phyloP scores from a whole-genome alignment of 2,113 vertebrate species.

The Myanophis thanlyinensis region DNA sequence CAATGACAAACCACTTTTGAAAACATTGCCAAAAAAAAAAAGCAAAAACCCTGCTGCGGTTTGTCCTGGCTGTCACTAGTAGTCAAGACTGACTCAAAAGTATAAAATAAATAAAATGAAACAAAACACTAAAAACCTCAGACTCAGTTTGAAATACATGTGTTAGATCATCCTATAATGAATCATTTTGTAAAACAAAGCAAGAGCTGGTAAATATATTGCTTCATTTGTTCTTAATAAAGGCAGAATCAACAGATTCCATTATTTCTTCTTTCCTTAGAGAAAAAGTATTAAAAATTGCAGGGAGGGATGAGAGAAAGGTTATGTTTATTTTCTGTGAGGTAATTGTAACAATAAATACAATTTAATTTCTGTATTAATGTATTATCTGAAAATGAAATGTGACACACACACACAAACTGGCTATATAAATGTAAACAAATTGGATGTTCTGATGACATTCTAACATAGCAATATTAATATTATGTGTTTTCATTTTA shows the following conservation, averaged over 20 bases:
- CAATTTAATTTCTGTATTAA: constrained; percentile 57
- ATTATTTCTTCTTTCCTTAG: constrained; percentile 35
- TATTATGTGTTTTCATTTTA: constrained; percentile 62
- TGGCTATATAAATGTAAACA: constrained; percentile 56
- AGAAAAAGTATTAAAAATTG: constrained; percentile 16
- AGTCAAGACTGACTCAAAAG: background rate
- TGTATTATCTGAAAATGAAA: constrained; percentile 52
- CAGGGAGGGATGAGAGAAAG: constrained; percentile 1
- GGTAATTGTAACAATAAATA: constrained; percentile 65
- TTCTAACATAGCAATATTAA: constrained; percentile 68
- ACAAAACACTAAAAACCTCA: background rate
- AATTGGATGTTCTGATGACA: constrained; percentile 60
- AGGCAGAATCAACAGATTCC: constrained; percentile 23
- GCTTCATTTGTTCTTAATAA: constrained; percentile 33
- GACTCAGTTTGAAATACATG: background rate
- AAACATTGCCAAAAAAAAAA: background rate
- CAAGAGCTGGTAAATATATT: constrained; percentile 1
- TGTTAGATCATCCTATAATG: background rate
- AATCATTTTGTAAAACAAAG: background rate
- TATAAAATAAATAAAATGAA: background rate
- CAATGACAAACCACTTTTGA: background rate
- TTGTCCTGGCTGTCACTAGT: background rate
- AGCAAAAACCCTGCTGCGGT: background rate
- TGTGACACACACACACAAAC: constrained; percentile 47
- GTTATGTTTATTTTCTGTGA: constrained; percentile 52